Evolutionary conservation across 2,888 invertebrate species (phyloP).

Genomic region (Metallyticus violacea): DNA sequence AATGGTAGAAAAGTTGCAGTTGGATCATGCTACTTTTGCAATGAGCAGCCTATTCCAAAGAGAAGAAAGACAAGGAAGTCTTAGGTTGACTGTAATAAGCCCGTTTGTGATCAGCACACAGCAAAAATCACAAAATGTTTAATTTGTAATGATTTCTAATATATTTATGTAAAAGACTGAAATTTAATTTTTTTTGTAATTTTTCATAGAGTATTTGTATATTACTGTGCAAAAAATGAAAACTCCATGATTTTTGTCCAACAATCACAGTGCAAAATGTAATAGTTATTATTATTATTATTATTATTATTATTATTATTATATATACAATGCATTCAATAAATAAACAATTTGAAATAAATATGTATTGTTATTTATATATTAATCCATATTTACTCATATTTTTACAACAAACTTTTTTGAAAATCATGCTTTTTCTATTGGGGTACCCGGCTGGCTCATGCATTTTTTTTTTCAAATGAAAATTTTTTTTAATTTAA

Average conservation of each 20-base stretch:
- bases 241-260: constrained; percentile 9
- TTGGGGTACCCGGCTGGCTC: too few relatives aligned
- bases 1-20: not conserved
- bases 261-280: not conserved
- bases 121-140: constrained; percentile 3
- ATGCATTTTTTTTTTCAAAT: too few relatives aligned
- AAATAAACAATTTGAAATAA: not conserved
- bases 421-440: too few relatives aligned
- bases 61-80: not conserved
- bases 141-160: constrained; percentile 1
- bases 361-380: not conserved
- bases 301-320: not conserved
- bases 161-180: constrained; percentile 4
- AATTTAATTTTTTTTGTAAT: constrained; percentile 6
- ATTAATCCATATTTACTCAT: not conserved
- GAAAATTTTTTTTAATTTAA: too few relatives aligned
- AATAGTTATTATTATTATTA: constrained; percentile 1
- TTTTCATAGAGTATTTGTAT: not conserved
- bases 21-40: constrained; percentile 1
- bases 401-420: too few relatives aligned
- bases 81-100: constrained; percentile 2
- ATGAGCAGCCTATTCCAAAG: constrained; percentile 8
- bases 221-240: not conserved
- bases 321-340: too few relatives aligned
- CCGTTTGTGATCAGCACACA: constrained; percentile 3